phyloP scores from a whole-genome alignment of 1,140 invertebrate species.

The Patella vulgata region DNA sequence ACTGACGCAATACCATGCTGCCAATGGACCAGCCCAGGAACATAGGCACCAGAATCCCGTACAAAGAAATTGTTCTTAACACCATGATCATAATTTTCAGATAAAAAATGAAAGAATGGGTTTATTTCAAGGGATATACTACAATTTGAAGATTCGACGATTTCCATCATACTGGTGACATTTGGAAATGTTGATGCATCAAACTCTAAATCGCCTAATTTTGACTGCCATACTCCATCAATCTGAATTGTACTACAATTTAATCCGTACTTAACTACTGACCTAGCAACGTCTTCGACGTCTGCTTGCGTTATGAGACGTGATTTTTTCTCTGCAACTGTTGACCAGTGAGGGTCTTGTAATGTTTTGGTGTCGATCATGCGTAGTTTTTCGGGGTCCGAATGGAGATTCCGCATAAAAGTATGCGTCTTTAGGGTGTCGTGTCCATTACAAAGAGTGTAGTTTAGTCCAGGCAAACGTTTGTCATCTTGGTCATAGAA shows the following conservation, averaged over 20 bases:
- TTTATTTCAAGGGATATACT: conserved; percentile 87
- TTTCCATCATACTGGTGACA: conserved; percentile 70
- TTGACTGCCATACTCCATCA: conserved; percentile 89
- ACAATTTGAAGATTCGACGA: conserved; percentile 72
- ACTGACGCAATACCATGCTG: conserved; percentile 78
- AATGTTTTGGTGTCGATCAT: conserved; percentile 24
- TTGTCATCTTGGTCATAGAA: conserved; percentile 28
- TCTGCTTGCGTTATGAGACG: conserved; percentile 21
- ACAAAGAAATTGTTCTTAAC: conserved; percentile 47
- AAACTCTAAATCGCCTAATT: conserved; percentile 84
- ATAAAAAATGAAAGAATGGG: conserved; percentile 86
- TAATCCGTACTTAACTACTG: conserved; percentile 69
- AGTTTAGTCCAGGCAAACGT: conserved; percentile 34
- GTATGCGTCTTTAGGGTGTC: conserved; percentile 37
- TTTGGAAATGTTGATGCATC: conserved; percentile 79
- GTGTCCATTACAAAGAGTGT: conserved; percentile 52
- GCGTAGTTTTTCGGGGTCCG: conserved; percentile 4
- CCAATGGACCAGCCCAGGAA: conserved; percentile 75
- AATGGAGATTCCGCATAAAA: conserved; percentile 37
- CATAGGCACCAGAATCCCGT: conserved; percentile 65
- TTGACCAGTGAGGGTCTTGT: conserved; percentile 40
- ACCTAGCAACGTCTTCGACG: conserved; percentile 20
- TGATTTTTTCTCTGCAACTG: conserved; percentile 18
- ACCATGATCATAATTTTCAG: conserved; percentile 69
- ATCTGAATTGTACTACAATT: conserved; percentile 81